These are phyloP conservation scores for Mormoops blainvillei DNA, from an alignment of 2,113 vertebrate genomes.

Conservation along the genomic window DNA sequence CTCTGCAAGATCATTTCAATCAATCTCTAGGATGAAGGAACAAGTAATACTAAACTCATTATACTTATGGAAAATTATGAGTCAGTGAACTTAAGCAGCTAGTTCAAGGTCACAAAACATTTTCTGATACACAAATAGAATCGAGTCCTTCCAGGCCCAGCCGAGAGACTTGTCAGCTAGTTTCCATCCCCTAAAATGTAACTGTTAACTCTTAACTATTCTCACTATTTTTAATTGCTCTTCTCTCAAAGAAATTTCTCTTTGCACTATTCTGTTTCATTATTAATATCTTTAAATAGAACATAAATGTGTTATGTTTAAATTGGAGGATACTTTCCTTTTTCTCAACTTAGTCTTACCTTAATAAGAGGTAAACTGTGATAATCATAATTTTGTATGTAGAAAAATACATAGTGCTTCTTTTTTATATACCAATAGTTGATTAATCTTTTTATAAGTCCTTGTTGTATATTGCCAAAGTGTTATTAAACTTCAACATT, in stretches of 20 bases:
- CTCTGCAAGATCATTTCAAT: slow-evolving; percentile 35
- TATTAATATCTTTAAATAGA: neutral
- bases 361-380: neutral
- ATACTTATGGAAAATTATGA: slow-evolving; percentile 34
- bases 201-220: neutral
- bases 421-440: neutral
- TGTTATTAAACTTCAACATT: neutral
- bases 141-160: neutral
- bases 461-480: neutral
- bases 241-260: neutral
- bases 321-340: neutral
- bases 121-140: slow-evolving; percentile 20
- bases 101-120: slow-evolving; percentile 57
- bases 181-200: neutral
- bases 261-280: neutral
- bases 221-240: neutral
- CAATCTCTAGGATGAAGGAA: slow-evolving; percentile 14
- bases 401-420: neutral
- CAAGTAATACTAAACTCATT: slow-evolving; percentile 32
- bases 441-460: neutral
- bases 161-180: neutral
- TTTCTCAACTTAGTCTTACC: neutral
- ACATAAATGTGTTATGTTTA: neutral
- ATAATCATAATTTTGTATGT: neutral
- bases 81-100: slow-evolving; percentile 32